Percentiles rank a stretch among this genome's conserved stretches.
These are phyloP conservation scores for Ptilodon capucinus DNA, from an alignment of 2,888 invertebrate species.

Conservation along the genomic window DNA sequence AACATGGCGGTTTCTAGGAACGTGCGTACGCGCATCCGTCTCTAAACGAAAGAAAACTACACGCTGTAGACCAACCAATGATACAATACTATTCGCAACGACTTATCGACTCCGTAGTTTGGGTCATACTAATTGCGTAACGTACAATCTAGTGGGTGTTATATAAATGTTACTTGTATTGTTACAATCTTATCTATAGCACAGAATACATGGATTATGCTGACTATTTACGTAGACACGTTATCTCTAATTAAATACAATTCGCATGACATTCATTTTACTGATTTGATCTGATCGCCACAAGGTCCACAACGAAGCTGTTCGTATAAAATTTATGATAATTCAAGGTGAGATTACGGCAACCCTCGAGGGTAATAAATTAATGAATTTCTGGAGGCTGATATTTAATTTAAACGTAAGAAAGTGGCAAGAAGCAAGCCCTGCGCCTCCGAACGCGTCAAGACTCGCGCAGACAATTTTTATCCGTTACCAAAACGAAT, in stretches of 20 bases:
- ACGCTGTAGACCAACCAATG: slow-evolving; percentile 22
- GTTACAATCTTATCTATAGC: slow-evolving; percentile 23
- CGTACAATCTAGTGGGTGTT: slow-evolving; percentile 7
- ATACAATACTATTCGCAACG: slow-evolving; percentile 19
- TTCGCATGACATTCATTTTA: slow-evolving; percentile 23
- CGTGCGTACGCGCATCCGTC: slow-evolving; percentile 51
- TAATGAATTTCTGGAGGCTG: not conserved
- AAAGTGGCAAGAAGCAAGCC: too few relatives aligned
- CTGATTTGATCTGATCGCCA: slow-evolving; percentile 18
- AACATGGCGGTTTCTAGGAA: slow-evolving; percentile 63
- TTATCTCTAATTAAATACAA: slow-evolving; percentile 28
- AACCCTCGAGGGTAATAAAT: not conserved
- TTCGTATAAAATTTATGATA: slow-evolving; percentile 8
- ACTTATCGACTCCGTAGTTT: not conserved
- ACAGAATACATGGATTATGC: slow-evolving; percentile 18
- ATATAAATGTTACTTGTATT: slow-evolving; percentile 17
- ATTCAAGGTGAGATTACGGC: slow-evolving; percentile 7
- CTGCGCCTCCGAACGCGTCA: too few relatives aligned
- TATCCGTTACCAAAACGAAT: too few relatives aligned
- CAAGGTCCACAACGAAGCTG: not conserved
- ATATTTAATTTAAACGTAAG: not conserved
- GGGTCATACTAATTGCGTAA: not conserved
- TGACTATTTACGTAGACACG: slow-evolving; percentile 18
- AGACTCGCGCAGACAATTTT: too few relatives aligned
- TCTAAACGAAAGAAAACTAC: slow-evolving; percentile 40